Evolutionary conservation across 1,140 invertebrate genomes (phyloP), one percentile per base, ranked within the genome.

Genomic region (Ostrea denselamellosa): DNA sequence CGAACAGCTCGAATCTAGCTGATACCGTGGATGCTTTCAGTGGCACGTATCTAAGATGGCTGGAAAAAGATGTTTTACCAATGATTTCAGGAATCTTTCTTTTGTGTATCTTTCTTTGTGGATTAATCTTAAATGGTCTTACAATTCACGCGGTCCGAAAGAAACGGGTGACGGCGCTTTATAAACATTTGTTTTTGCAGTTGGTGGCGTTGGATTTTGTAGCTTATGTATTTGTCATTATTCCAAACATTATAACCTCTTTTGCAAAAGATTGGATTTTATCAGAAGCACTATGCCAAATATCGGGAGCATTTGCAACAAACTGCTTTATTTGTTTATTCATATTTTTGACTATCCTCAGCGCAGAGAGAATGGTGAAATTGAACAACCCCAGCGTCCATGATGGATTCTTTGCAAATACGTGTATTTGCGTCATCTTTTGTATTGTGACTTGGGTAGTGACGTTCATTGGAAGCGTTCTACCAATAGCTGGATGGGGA

Each of bases 11-110:
- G 2, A 52, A 51, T 17, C 52, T 10, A 34, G 25, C 62, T 2
- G 85, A 85, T 10, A 77, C 88, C 12, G 34, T 89, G 17, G 51
- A 25, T 17, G 51, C 86, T n/a, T 68, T 89, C 25, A 85, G 86
- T 54, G 68, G 54, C 9, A 56, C 89, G 14, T 89, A 86, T 52
- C 84, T 86, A 51, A 28, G 44, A 52, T 89, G 89, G 89, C 62
- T 89, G 28, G 84, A 89, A 52, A 86, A 87, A 19, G 85, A 86
- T 52, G 89, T 89, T 2, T 83, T 89, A n/a, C 86, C 86, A 8
- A 52, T 68, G 0, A 28, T 89, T 8, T 53, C 71, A 14, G 89
- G 89, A 53, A 52, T 65, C 4, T 17, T 51, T 10, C 34, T 86
- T 53, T 82, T 83, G 0, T 19, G 87, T 25, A 85, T 89, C 17